phyloP scores from a whole-genome alignment of 1,140 invertebrate species.

The Pseudachorutes palmiensis region DNA sequence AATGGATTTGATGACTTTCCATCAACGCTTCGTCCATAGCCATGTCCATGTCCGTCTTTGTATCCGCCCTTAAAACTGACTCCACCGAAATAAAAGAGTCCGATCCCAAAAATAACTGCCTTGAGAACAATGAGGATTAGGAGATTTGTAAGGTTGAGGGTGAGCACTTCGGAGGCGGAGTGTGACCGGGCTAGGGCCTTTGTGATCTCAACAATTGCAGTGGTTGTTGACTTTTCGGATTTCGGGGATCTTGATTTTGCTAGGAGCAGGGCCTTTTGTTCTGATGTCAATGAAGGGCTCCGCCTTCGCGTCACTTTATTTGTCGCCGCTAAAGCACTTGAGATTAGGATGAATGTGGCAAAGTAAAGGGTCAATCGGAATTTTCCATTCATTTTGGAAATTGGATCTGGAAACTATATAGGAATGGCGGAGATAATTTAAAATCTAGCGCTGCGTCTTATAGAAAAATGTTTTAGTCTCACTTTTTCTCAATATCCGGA shows the following conservation, averaged over 20 bases:
- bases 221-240: constrained; percentile 24
- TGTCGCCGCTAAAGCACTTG: constrained; percentile 24
- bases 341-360: constrained; percentile 15
- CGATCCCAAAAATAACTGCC: constrained; percentile 67
- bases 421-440: neutral
- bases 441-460: neutral
- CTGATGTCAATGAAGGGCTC: neutral
- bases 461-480: neutral
- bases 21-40: constrained; percentile 21
- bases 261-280: neutral
- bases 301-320: constrained; percentile 15
- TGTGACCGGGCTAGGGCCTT: constrained; percentile 39
- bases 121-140: constrained; percentile 69
- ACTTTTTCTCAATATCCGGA: constrained; percentile 11
- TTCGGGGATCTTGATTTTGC: constrained; percentile 9
- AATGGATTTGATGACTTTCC: constrained; percentile 35
- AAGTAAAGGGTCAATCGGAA: constrained; percentile 25
- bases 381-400: constrained; percentile 29
- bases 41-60: constrained; percentile 14
- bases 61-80: constrained; percentile 35
- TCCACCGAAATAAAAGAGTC: constrained; percentile 43
- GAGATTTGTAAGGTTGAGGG: constrained; percentile 71
- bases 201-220: constrained; percentile 34
- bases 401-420: constrained; percentile 1
- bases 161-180: constrained; percentile 56